Evolutionary conservation across 2,888 invertebrate genomes (phyloP).

Genomic region (Fragum sueziense): DNA sequence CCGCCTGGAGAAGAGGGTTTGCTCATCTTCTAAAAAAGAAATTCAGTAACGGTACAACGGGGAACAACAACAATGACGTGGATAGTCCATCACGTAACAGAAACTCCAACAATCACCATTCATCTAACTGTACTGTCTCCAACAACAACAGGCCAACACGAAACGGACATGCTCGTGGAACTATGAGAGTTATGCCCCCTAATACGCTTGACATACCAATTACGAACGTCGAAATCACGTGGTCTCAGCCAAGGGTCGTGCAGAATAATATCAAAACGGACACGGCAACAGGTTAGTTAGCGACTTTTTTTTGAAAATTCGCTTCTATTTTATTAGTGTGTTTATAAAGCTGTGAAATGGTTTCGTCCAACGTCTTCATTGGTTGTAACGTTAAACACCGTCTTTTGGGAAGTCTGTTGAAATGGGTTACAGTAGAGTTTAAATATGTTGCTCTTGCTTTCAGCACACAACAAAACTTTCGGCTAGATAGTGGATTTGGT

Average conservation of each 20-base stretch:
- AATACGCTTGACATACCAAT: slow-evolving; percentile 50
- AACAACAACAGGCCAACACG: slow-evolving; percentile 39
- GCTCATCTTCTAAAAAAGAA: slow-evolving; percentile 74
- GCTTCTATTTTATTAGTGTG: too few relatives aligned
- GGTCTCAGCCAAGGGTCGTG: slow-evolving; percentile 48
- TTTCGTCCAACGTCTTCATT: too few relatives aligned
- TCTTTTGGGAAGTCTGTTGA: too few relatives aligned
- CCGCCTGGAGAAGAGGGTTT: slow-evolving; percentile 75
- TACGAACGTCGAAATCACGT: slow-evolving; percentile 51
- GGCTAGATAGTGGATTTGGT: too few relatives aligned
- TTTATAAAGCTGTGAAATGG: too few relatives aligned
- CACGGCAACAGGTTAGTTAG: slow-evolving; percentile 34
- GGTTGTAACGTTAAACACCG: too few relatives aligned
- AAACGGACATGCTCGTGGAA: slow-evolving; percentile 59
- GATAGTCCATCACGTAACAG: slow-evolving; percentile 67
- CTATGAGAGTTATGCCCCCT: slow-evolving; percentile 47
- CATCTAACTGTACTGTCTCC: slow-evolving; percentile 11
- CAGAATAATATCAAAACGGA: slow-evolving; percentile 45
- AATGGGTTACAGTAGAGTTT: too few relatives aligned
- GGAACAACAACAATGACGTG: slow-evolving; percentile 71
- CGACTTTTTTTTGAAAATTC: background rate
- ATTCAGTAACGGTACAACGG: slow-evolving; percentile 50
- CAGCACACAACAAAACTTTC: too few relatives aligned
- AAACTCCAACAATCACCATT: slow-evolving; percentile 50
- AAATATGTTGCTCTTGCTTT: too few relatives aligned